A percentile compares a stretch with the other conserved stretches of the same genome.
Conservation (phyloP, 1,140 invertebrate species). For the Lysiphlebus fabarum region DNA sequence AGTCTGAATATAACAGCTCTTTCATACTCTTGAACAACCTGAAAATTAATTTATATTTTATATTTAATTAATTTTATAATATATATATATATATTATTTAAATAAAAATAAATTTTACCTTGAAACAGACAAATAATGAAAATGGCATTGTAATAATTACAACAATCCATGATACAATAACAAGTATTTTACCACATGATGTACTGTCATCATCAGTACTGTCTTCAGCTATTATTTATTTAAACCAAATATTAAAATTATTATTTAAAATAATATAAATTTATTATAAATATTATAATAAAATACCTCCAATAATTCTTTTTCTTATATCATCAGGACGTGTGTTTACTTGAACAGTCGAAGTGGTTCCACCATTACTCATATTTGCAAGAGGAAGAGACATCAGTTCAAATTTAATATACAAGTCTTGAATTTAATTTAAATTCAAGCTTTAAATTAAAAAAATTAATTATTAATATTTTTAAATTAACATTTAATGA, state of each 20-base stretch:
- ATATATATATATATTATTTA: too few relatives aligned
- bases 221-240: neutral
- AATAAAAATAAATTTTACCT: constrained; percentile 69
- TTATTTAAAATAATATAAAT: neutral
- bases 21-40: constrained; percentile 91
- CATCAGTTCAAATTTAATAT: too few relatives aligned
- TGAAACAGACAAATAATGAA: constrained; percentile 91
- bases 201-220: constrained; percentile 64
- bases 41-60: constrained; percentile 38
- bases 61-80: too few relatives aligned
- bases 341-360: constrained; percentile 40
- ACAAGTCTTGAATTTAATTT: too few relatives aligned
- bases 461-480: too few relatives aligned
- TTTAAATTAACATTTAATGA: too few relatives aligned
- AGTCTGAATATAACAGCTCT: constrained; percentile 86
- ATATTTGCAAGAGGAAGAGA: too few relatives aligned
- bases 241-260: too few relatives aligned
- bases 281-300: neutral
- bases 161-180: constrained; percentile 78
- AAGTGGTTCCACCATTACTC: constrained; percentile 3
- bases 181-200: constrained; percentile 83
- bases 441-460: too few relatives aligned
- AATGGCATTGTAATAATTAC: constrained; percentile 90
- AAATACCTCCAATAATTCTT: constrained; percentile 42
- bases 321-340: constrained; percentile 45